Evolutionary conservation across 1,140 invertebrate species (phyloP), one percentile per base, ranked within the genome.

Genomic region (Drosophila pseudoobscura): DNA sequence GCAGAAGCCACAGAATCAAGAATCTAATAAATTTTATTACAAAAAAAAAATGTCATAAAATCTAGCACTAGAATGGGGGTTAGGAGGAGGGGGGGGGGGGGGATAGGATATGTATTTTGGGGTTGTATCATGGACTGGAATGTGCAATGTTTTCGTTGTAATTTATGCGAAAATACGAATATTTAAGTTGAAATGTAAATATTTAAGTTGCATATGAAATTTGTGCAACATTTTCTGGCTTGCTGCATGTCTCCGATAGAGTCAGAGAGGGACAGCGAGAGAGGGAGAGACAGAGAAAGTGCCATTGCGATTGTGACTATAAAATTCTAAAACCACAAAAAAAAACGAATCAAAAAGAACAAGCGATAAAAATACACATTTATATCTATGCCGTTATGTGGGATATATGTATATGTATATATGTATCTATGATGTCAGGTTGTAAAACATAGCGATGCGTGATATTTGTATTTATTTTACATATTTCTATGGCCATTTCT

Each of bases 151-250:
- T 83, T 77, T 87, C 20, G 20, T 58, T 76, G 80, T 87, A 87
- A 84, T 84, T 84, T 84, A 84, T 84, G 80, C 73, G 60, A 84
- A 80, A 70, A 80, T 87, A 68, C 77, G 80, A 77, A 84, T 84
- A 84, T 85, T 84, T 80, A 84, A 84, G 80, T 84, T 39, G 51
- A 66, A 76, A 84, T 87, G 80, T 87, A 84, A 84, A 84, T 87
- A 84, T 84, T 87, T 87, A 87, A 84, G 77, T 87, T 84, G 68
- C 63, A 80, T 79, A 85, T 80, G 77, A 76, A 85, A 84, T 80
- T 58, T 73, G 11, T 39, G 35, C 76, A 57, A 76, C 70, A 63
- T 80, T 71, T 13, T 39, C 35, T 39, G 29, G 9, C 35, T 39
- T 39, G 35, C 82, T 84, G 80, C 63, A 70, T 74, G 75, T 80